Evolutionary conservation across 2,113 vertebrate genomes (phyloP).

Genomic region (Elaphurus davidianus): DNA sequence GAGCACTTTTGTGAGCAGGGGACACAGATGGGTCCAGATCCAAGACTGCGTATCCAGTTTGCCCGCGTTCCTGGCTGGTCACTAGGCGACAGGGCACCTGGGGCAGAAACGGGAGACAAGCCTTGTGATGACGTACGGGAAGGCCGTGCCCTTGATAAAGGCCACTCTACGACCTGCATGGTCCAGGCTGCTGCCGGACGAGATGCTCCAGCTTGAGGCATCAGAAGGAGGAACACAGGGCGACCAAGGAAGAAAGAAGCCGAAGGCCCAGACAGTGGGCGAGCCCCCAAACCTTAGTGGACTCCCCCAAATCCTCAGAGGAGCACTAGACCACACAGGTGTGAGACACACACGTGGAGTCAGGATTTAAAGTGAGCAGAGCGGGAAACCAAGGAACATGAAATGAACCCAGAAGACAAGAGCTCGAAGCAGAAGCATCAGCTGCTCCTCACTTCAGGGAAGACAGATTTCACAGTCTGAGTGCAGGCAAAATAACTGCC

Average conservation of each 20-base stretch:
- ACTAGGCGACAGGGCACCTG: rapidly evolving
- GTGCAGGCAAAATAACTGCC: rapidly evolving
- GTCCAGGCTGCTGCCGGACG: neutral
- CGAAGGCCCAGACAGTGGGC: rapidly evolving
- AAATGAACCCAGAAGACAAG: neutral
- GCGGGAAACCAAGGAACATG: too few relatives aligned
- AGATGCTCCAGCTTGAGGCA: rapidly evolving
- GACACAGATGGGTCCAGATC: neutral
- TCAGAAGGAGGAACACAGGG: rapidly evolving
- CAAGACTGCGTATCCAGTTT: neutral
- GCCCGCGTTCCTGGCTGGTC: neutral
- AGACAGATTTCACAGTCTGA: neutral
- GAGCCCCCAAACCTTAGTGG: neutral
- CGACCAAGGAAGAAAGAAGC: neutral
- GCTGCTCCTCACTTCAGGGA: neutral
- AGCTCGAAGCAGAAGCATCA: neutral
- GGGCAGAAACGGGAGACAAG: neutral
- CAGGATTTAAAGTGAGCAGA: rapidly evolving
- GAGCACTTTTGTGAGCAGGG: rapidly evolving
- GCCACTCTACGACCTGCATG: rapidly evolving
- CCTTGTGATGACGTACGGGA: neutral
- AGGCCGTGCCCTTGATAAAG: rapidly evolving
- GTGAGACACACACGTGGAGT: rapidly evolving
- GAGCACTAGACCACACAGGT: neutral
- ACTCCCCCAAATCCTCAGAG: rapidly evolving